These are phyloP conservation scores for Yponomeuta evonymella DNA, from an alignment of 2,888 invertebrate species.

Conservation along the genomic window DNA sequence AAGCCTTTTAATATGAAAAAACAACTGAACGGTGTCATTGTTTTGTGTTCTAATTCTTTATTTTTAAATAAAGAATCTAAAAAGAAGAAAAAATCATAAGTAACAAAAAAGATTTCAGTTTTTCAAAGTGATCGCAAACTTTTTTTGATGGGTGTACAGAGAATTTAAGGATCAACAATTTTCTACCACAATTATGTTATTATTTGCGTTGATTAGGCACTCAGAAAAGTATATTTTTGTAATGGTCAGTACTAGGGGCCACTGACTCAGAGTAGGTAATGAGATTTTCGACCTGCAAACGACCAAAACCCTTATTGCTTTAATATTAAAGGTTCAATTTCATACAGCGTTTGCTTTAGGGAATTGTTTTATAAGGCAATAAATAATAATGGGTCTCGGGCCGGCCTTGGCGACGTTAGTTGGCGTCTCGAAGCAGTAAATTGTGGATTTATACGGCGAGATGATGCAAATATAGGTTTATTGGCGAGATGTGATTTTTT, in stretches of 20 bases:
- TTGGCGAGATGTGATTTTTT: not conserved
- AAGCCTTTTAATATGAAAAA: too few relatives aligned
- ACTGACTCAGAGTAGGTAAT: not conserved
- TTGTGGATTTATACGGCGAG: constrained; percentile 30
- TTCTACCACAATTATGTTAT: too few relatives aligned
- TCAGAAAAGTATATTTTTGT: not conserved
- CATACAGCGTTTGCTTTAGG: constrained; percentile 18
- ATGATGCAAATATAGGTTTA: constrained; percentile 13
- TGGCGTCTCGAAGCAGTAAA: constrained; percentile 46
- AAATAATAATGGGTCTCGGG: constrained; percentile 71
- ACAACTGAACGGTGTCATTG: too few relatives aligned
- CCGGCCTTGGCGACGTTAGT: constrained; percentile 70
- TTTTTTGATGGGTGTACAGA: too few relatives aligned
- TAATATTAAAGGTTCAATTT: not conserved
- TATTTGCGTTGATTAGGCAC: too few relatives aligned
- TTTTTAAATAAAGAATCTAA: too few relatives aligned
- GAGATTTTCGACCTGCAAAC: not conserved
- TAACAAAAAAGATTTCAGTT: too few relatives aligned
- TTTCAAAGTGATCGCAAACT: too few relatives aligned
- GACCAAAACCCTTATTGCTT: not conserved
- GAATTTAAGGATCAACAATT: too few relatives aligned
- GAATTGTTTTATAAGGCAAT: constrained; percentile 60
- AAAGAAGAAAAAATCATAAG: too few relatives aligned
- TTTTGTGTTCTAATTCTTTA: too few relatives aligned
- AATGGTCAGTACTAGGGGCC: not conserved